Percentiles rank a stretch among this genome's conserved stretches.
These are phyloP conservation scores for Mionectes macconnelli DNA, from an alignment of 2,113 vertebrate species.

Conservation along the genomic window DNA sequence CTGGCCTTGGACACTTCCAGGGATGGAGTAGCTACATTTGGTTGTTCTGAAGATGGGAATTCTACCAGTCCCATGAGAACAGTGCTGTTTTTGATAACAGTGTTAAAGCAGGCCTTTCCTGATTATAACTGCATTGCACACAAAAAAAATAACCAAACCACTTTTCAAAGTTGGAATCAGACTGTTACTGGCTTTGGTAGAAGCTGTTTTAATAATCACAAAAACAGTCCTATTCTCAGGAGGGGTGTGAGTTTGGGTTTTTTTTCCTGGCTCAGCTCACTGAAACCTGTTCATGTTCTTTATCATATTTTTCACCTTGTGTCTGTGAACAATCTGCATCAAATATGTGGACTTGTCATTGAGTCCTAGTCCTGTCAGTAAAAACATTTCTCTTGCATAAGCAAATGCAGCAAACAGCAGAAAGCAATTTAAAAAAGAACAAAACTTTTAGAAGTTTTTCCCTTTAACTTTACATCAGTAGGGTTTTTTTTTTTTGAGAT, in stretches of 20 bases:
- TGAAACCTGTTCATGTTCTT: slow-evolving; percentile 18
- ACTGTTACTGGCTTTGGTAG: neutral
- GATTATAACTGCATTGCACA: neutral
- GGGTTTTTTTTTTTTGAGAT: neutral
- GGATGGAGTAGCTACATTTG: neutral
- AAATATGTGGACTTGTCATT: neutral
- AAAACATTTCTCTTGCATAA: neutral
- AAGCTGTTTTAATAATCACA: neutral
- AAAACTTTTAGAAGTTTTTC: neutral
- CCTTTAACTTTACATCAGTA: neutral
- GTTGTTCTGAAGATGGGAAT: neutral
- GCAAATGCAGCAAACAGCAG: neutral
- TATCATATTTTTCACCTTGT: neutral
- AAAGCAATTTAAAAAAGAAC: neutral
- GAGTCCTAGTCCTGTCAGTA: neutral
- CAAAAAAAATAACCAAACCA: neutral
- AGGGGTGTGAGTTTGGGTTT: neutral
- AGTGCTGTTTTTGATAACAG: neutral
- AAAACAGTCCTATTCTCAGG: neutral
- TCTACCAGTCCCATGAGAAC: neutral
- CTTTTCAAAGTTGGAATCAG: neutral
- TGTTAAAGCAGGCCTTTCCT: neutral
- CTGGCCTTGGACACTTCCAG: neutral
- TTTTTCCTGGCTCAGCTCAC: neutral
- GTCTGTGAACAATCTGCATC: neutral